These are phyloP conservation scores for Aphaenogaster rudis DNA, from an alignment of 1,140 invertebrate species.

Conservation along the genomic window DNA sequence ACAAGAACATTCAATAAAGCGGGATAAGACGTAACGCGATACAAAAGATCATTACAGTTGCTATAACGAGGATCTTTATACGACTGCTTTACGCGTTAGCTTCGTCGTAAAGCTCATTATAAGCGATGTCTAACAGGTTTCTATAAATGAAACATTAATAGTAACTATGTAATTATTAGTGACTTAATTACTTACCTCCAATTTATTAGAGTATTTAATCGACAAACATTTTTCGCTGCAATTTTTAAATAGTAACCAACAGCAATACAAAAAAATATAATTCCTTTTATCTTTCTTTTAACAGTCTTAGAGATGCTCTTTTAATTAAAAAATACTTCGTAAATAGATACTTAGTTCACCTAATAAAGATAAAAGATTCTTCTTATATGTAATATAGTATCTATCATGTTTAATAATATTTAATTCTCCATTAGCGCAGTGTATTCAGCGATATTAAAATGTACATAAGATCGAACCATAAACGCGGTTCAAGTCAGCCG, in stretches of 20 bases:
- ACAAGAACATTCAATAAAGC: slow-evolving; percentile 70
- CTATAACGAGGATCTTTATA: slow-evolving; percentile 59
- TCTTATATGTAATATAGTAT: background rate
- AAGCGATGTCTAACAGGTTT: background rate
- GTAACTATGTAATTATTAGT: background rate
- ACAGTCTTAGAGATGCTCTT: background rate
- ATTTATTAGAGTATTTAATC: background rate
- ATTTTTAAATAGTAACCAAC: background rate
- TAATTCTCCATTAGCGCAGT: background rate
- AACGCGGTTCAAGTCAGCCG: slow-evolving; percentile 5
- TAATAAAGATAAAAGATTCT: background rate
- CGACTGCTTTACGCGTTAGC: slow-evolving; percentile 24
- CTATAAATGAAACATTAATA: slow-evolving; percentile 1
- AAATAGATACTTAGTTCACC: background rate
- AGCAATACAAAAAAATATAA: background rate
- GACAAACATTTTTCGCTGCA: background rate
- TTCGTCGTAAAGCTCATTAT: slow-evolving; percentile 38
- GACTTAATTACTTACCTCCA: background rate
- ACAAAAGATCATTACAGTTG: slow-evolving; percentile 46
- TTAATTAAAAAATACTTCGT: background rate
- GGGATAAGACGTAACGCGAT: slow-evolving; percentile 40
- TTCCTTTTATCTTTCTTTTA: background rate
- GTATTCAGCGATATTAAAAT: slow-evolving; percentile 16
- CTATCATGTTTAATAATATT: background rate
- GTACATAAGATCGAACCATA: background rate